Percentiles rank a stretch among this genome's conserved stretches.
Conservation (phyloP, 2,113 vertebrate genomes). For the Salvelinus alpinus region DNA sequence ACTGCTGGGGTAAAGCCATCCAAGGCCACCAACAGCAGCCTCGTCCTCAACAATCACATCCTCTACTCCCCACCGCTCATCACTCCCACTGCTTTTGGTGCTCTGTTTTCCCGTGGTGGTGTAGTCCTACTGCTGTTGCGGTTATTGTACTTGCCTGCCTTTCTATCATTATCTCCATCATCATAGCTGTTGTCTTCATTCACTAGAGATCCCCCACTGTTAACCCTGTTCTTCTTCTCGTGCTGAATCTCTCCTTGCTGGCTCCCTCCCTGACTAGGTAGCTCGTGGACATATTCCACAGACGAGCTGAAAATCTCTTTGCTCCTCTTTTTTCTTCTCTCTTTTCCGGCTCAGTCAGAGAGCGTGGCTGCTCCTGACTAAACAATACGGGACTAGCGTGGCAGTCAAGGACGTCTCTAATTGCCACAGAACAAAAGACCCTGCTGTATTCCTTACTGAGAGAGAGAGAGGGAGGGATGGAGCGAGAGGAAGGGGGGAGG, state of each 20-base stretch:
- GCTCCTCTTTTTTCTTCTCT: slow-evolving; percentile 19
- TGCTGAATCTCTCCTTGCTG: slow-evolving; percentile 34
- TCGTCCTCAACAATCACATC: too few relatives aligned
- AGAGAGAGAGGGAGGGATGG: background rate
- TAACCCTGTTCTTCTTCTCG: too few relatives aligned
- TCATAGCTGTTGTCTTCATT: background rate
- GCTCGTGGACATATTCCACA: slow-evolving; percentile 36
- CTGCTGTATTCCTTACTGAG: background rate
- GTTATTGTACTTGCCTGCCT: slow-evolving; percentile 56
- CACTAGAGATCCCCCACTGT: too few relatives aligned
- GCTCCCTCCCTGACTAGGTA: slow-evolving; percentile 10
- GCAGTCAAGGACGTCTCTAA: slow-evolving; percentile 69
- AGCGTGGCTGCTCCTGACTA: slow-evolving; percentile 53
- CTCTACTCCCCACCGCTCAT: slow-evolving; percentile 31
- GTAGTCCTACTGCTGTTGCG: slow-evolving; percentile 38
- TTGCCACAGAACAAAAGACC: slow-evolving; percentile 66
- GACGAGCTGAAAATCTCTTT: slow-evolving; percentile 31
- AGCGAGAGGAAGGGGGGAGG: too few relatives aligned
- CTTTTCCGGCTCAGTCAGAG: slow-evolving; percentile 32
- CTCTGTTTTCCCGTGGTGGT: too few relatives aligned
- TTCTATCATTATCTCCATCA: slow-evolving; percentile 31
- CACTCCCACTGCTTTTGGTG: too few relatives aligned
- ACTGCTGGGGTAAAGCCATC: too few relatives aligned
- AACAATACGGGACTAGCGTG: slow-evolving; percentile 46
- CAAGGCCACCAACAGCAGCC: too few relatives aligned